These are phyloP conservation scores for Pheosia tremula DNA, from an alignment of 2,888 invertebrate species.

Conservation along the genomic window DNA sequence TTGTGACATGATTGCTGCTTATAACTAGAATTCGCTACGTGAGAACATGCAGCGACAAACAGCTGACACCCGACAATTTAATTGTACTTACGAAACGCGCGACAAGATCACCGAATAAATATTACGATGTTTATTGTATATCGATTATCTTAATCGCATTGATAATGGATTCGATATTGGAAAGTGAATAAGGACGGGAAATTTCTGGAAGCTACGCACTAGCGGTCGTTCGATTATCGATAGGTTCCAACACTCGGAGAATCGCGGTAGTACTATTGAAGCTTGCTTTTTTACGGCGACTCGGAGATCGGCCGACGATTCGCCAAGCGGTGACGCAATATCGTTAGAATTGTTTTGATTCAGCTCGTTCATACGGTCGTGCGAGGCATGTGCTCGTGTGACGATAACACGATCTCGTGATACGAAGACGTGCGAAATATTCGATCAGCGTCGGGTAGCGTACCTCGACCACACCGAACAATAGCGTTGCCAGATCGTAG, in stretches of 20 bases:
- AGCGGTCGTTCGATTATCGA: neutral
- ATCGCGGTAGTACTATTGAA: conserved; percentile 21
- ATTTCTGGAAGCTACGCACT: conserved; percentile 6
- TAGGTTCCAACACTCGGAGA: conserved; percentile 10
- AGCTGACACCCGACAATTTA: neutral
- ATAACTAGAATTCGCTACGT: conserved; percentile 57
- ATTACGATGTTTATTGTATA: neutral
- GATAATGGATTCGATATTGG: neutral
- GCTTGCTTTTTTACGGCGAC: conserved; percentile 9
- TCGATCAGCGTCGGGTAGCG: conserved; percentile 4
- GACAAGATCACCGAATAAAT: neutral
- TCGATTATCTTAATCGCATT: neutral
- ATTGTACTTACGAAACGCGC: conserved; percentile 7
- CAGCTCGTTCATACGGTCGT: conserved; percentile 19
- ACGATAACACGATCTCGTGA: conserved; percentile 32
- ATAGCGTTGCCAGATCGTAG: too few species aligned
- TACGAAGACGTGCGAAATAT: conserved; percentile 22
- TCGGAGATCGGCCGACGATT: conserved; percentile 14
- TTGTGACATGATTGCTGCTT: conserved; percentile 60
- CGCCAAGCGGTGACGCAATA: conserved; percentile 39
- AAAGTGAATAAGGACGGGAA: neutral
- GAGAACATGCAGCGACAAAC: conserved; percentile 49
- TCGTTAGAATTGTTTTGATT: conserved; percentile 37
- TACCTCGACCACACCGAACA: too few species aligned
- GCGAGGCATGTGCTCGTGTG: conserved; percentile 17